These are phyloP conservation scores for Brenthis ino DNA, from an alignment of 2,888 invertebrate species.

Conservation along the genomic window DNA sequence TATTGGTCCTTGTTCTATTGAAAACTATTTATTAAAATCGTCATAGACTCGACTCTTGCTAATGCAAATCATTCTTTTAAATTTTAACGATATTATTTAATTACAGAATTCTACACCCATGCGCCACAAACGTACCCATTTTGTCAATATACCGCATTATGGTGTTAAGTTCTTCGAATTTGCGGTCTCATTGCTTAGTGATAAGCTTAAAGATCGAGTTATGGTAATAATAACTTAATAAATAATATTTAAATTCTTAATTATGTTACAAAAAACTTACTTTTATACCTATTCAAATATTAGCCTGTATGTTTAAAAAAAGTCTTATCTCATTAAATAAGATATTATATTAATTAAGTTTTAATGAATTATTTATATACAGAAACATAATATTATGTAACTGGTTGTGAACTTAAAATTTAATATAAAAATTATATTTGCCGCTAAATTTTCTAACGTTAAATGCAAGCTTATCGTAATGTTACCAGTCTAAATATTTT, in stretches of 20 bases:
- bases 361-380: too few relatives aligned
- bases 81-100: constrained; percentile 1
- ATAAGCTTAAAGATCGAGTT: constrained; percentile 91
- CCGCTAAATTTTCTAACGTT: neutral
- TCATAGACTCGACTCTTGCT: neutral
- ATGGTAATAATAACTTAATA: constrained; percentile 80
- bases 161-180: constrained; percentile 92
- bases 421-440: neutral
- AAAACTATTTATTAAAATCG: neutral
- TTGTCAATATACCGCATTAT: constrained; percentile 91
- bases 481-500: neutral
- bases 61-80: neutral
- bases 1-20: too few relatives aligned
- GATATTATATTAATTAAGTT: too few relatives aligned
- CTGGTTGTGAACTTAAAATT: neutral
- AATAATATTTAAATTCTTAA: neutral
- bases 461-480: neutral
- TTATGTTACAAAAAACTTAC: neutral
- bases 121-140: constrained; percentile 94
- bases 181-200: constrained; percentile 89
- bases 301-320: too few relatives aligned
- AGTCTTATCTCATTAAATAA: too few relatives aligned
- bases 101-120: constrained; percentile 92
- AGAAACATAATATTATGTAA: too few relatives aligned
- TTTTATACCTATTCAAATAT: neutral